Evolutionary conservation across 2,888 invertebrate genomes (phyloP).

Genomic region (Sinodicranocentrus sp.): DNA sequence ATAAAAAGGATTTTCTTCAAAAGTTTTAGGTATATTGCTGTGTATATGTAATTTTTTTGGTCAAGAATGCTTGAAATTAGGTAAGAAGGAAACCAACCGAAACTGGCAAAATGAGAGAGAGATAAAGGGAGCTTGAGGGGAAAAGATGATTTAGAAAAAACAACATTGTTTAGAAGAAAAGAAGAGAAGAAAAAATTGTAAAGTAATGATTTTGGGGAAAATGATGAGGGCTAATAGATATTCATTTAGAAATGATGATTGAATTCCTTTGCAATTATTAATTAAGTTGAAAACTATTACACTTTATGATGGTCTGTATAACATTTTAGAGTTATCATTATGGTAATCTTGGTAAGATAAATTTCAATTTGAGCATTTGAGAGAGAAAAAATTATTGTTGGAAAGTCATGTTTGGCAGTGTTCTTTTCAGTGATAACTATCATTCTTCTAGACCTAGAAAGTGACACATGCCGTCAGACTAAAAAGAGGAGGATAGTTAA

Average conservation of each 20-base stretch:
- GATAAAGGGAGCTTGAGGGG: neutral
- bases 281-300: neutral
- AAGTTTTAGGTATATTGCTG: neutral
- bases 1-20: neutral
- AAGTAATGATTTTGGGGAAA: too few relatives aligned
- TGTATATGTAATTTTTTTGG: slow-evolving; percentile 27
- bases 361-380: neutral
- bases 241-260: slow-evolving; percentile 16
- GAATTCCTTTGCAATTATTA: slow-evolving; percentile 4
- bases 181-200: neutral
- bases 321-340: neutral
- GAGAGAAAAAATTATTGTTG: neutral
- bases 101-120: slow-evolving; percentile 6
- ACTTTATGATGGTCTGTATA: neutral
- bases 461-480: neutral
- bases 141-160: neutral
- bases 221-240: slow-evolving; percentile 22
- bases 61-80: slow-evolving; percentile 40
- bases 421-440: too few relatives aligned
- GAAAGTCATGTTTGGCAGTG: too few relatives aligned
- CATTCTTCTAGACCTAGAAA: neutral
- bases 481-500: neutral
- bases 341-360: neutral
- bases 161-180: neutral
- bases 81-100: slow-evolving; percentile 49